Evolutionary conservation across 2,888 invertebrate genomes (phyloP).

Genomic region (Serrognathus titanus): DNA sequence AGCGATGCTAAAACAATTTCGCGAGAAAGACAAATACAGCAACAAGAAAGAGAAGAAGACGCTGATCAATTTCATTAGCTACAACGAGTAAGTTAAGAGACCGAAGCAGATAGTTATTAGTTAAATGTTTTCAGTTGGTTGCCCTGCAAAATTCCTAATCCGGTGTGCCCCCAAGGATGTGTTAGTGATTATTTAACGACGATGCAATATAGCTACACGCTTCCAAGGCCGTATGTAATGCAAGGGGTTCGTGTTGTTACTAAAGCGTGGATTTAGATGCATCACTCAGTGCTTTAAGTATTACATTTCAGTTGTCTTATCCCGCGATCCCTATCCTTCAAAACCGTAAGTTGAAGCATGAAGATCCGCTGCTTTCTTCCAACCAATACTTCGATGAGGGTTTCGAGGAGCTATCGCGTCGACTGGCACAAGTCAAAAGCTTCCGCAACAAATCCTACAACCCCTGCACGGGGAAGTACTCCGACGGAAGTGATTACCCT

Average conservation of each 20-base stretch:
- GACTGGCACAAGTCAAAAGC: slow-evolving; percentile 30
- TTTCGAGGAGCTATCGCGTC: slow-evolving; percentile 23
- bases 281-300: no score
- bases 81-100: slow-evolving; percentile 26
- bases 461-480: slow-evolving; percentile 32
- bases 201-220: slow-evolving; percentile 55
- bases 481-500: slow-evolving; percentile 28
- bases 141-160: slow-evolving; percentile 19
- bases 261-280: no score
- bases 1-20: slow-evolving; percentile 51
- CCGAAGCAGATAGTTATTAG: not conserved
- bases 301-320: slow-evolving; percentile 36
- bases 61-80: slow-evolving; percentile 32
- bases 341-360: slow-evolving; percentile 31
- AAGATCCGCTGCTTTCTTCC: slow-evolving; percentile 17
- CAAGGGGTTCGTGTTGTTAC: no score
- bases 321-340: slow-evolving; percentile 32
- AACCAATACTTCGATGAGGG: slow-evolving; percentile 38
- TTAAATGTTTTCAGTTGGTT: slow-evolving; percentile 20
- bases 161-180: slow-evolving; percentile 18
- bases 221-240: slow-evolving; percentile 50
- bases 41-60: slow-evolving; percentile 44
- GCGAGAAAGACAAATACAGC: slow-evolving; percentile 43
- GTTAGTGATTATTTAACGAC: slow-evolving; percentile 51
- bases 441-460: slow-evolving; percentile 28